phyloP scores from a whole-genome alignment of 2,888 invertebrate species.

The Calephelis perditalis region DNA sequence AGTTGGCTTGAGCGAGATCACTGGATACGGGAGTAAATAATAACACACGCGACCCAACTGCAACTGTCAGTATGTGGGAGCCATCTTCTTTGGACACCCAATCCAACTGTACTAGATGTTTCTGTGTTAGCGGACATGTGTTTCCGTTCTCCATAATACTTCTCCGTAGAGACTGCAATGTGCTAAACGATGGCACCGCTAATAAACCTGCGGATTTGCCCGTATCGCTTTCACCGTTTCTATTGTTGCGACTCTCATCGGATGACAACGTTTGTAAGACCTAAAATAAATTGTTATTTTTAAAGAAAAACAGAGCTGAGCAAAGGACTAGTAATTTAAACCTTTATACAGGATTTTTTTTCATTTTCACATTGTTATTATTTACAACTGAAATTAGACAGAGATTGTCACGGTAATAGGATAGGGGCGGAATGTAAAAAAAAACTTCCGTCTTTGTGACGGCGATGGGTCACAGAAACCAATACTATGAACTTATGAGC shows the following conservation, averaged over 20 bases:
- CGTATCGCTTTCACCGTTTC: slow-evolving; percentile 75
- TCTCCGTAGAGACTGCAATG: slow-evolving; percentile 90
- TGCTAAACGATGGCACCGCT: slow-evolving; percentile 94
- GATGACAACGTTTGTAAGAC: slow-evolving; percentile 89
- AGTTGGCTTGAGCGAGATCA: slow-evolving; percentile 95
- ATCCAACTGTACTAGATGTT: slow-evolving; percentile 96
- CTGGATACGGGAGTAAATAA: slow-evolving; percentile 96
- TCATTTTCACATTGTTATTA: no score
- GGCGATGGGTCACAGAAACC: no score
- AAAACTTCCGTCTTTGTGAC: no score
- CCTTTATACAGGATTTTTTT: no score
- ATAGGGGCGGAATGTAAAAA: no score
- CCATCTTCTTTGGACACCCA: slow-evolving; percentile 99
- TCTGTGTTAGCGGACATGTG: slow-evolving; percentile 93
- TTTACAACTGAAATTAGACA: no score
- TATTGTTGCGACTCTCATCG: slow-evolving; percentile 82
- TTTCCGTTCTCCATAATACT: slow-evolving; percentile 95
- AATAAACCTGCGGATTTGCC: slow-evolving; percentile 81
- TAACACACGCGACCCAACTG: slow-evolving; percentile 94
- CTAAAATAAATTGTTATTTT: slow-evolving; percentile 34
- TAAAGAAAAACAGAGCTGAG: background rate
- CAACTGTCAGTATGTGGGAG: slow-evolving; percentile 97
- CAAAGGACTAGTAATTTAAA: no score
- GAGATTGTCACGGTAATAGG: no score
- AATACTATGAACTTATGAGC: no score